Base-by-base conservation (phyloP, 2,797 vertebrate genomes). In the Muscicapa striata region DNA sequence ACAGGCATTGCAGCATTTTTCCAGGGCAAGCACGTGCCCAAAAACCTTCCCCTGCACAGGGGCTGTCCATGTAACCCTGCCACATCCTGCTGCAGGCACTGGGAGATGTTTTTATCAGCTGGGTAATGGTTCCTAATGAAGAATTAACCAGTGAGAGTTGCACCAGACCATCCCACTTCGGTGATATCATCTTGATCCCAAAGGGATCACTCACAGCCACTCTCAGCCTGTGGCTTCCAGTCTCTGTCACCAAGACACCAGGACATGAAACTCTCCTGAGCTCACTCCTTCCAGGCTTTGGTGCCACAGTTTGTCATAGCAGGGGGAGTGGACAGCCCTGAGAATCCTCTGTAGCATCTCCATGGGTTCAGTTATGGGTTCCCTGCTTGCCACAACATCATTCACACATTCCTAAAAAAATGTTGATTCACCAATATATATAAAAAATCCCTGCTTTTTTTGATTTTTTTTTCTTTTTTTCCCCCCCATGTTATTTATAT, bases 41-140 rank as follows among this genome's bases (percentile, higher is more conserved):
- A 49, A 69, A 73, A 85, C 3, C 38, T 81, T 88, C 82, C 74
- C 69, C 73, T 88, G 23, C 83, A 20, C 2, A 38, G 26, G 79
- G 5, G 40, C 8, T 86, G 84, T 73, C 89, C 48, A 0, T 26
- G 59, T 11, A 92, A 69, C 15, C 52, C 73, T 68, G 38, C 77
- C 89, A 93, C 87, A 91, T 95, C 91, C 91, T 96, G 93, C 85
- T 88, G 5, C 29, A 43, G 61, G 75, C 55, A 23, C 38, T 27
- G 14, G 20, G 38, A 87, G 81, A 40, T 78, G 85, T 75, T 90
- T 96, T 94, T 83, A 87, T 89, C 84, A 81, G 51, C 34, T 34
- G 62, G 84, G 69, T 93, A 96, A 96, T 91, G 58, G 59, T n/a
- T 74, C 43, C 58, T 97, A 91, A 97, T 95, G 93, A 93, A 87